Evolutionary conservation across 2,888 invertebrate species (phyloP).

Genomic region (Patella ulyssiponensis): DNA sequence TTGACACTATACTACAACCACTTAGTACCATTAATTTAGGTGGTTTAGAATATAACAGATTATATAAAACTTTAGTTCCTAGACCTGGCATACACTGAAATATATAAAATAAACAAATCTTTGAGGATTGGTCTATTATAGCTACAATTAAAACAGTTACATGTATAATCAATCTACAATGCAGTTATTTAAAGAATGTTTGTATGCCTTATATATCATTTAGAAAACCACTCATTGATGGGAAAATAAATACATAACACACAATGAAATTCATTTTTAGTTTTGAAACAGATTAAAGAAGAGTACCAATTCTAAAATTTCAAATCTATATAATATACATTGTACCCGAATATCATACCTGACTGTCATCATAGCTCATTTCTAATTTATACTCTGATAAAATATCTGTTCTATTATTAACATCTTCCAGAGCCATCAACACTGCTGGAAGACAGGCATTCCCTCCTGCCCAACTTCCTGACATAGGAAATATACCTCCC

Average conservation of each 20-base stretch:
- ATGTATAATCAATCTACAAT: too few species aligned
- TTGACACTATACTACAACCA: slow-evolving; percentile 98
- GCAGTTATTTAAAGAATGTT: too few species aligned
- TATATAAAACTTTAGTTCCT: slow-evolving; percentile 98
- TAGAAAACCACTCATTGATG: too few species aligned
- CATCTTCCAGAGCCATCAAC: slow-evolving; percentile 94
- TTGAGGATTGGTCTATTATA: too few species aligned
- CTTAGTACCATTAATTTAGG: slow-evolving; percentile 79
- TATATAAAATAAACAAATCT: slow-evolving; percentile 43
- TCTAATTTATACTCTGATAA: slow-evolving; percentile 91
- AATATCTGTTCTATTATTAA: slow-evolving; percentile 89
- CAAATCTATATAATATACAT: neutral
- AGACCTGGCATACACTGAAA: slow-evolving; percentile 97
- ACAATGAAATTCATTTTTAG: too few species aligned
- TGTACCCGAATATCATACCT: slow-evolving; percentile 80
- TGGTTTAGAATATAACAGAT: slow-evolving; percentile 90
- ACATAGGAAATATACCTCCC: slow-evolving; percentile 98
- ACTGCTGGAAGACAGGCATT: slow-evolving; percentile 99
- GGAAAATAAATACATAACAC: too few species aligned
- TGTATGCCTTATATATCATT: too few species aligned
- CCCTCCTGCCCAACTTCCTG: slow-evolving; percentile 98
- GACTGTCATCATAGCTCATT: slow-evolving; percentile 95
- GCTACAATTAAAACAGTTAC: too few species aligned
- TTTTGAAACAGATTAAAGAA: too few species aligned
- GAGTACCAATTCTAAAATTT: too few species aligned